A percentile compares a stretch with the other conserved stretches of the same genome.
Conservation (phyloP, 2,113 vertebrate species). For the Leuciscus idus region DNA sequence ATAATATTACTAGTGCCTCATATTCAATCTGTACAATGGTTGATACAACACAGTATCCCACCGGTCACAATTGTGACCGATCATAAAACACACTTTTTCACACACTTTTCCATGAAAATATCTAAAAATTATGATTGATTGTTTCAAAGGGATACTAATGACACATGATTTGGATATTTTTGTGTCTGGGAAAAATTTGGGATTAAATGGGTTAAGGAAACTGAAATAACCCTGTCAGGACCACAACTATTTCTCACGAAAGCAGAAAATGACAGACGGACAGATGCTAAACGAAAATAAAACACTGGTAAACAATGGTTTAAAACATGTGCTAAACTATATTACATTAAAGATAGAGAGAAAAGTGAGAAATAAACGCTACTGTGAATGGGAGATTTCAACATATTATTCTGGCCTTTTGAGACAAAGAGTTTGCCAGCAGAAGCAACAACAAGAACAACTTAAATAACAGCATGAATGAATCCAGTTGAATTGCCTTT, state of each 20-base stretch:
- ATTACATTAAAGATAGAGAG: not conserved
- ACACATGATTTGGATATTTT: slow-evolving; percentile 3
- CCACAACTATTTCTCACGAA: slow-evolving; percentile 29
- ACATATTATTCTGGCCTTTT: not conserved
- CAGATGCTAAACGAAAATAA: slow-evolving; percentile 2
- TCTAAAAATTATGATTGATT: too few species aligned
- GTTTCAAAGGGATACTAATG: too few species aligned
- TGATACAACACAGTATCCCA: too few species aligned
- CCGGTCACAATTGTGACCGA: too few species aligned
- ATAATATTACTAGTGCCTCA: too few species aligned
- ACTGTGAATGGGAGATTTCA: slow-evolving; percentile 9
- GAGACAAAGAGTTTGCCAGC: not conserved
- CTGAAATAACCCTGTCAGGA: slow-evolving; percentile 21
- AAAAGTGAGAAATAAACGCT: not conserved
- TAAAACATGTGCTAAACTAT: slow-evolving; percentile 10
- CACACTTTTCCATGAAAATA: too few species aligned
- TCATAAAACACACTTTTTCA: too few species aligned
- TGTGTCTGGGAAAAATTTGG: not conserved
- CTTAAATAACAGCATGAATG: not conserved
- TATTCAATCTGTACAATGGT: too few species aligned
- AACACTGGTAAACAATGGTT: not conserved
- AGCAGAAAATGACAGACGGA: slow-evolving; percentile 18
- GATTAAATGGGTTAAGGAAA: not conserved
- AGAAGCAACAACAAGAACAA: not conserved
- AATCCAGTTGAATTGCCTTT: not conserved